Evolutionary conservation across 2,888 invertebrate genomes (phyloP).

Genomic region (Athrips mouffetella): DNA sequence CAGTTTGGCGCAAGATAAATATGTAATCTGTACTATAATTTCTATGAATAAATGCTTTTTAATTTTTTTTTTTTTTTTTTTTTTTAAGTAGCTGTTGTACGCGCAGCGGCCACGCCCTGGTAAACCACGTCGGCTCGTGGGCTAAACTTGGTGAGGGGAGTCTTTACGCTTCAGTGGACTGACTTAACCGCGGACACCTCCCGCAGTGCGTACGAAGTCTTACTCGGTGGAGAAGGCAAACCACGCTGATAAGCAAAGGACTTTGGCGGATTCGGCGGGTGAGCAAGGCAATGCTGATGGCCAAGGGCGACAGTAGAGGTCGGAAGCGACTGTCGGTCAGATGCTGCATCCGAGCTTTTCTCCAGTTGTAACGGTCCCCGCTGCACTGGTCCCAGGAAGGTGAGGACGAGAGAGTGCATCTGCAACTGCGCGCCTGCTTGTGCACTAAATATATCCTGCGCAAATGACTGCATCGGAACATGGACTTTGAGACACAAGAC

Average conservation of each 20-base stretch:
- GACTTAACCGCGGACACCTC: constrained; percentile 1
- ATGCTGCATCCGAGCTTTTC: constrained; percentile 14
- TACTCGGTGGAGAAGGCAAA: constrained; percentile 9
- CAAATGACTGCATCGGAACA: constrained; percentile 11
- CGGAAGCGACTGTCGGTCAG: constrained; percentile 15
- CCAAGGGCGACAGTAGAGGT: constrained; percentile 18
- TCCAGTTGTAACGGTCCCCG: constrained; percentile 16
- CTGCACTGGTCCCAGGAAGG: constrained; percentile 12
- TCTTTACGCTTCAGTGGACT: no score
- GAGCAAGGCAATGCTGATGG: constrained; percentile 17
- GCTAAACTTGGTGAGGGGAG: no score
- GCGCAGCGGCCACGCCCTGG: no score
- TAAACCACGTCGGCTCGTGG: no score
- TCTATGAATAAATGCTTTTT: no score
- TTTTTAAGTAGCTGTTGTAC: no score
- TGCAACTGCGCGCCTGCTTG: constrained; percentile 13
- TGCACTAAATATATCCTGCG: constrained; percentile 18
- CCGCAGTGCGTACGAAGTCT: not conserved
- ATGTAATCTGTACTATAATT: no score
- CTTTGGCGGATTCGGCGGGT: constrained; percentile 8
- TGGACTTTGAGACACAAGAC: constrained; percentile 4
- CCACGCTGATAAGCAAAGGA: constrained; percentile 5
- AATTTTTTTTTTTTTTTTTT: no score
- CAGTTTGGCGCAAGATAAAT: no score
- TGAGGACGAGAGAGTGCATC: constrained; percentile 14